A percentile compares a stretch with the other conserved stretches of the same genome.
phyloP scores from a whole-genome alignment of 2,113 vertebrate genomes.

The Emydocephalus ijimae region DNA sequence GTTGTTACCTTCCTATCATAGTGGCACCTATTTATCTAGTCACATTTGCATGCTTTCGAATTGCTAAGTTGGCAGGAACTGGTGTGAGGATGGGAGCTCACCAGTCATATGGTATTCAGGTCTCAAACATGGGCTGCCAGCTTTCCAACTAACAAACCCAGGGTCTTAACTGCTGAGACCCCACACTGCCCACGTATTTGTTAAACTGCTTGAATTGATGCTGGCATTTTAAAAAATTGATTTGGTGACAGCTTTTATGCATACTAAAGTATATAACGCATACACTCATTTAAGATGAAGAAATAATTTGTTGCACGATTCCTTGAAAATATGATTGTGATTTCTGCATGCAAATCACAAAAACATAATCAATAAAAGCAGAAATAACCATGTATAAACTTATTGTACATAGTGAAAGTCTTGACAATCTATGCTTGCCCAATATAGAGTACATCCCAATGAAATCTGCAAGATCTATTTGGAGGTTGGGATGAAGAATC shows the following conservation, averaged over 20 bases:
- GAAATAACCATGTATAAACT: background rate
- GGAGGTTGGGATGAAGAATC: background rate
- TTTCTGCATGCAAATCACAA: background rate
- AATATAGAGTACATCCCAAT: background rate
- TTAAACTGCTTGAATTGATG: background rate
- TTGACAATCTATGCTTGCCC: background rate
- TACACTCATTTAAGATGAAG: background rate
- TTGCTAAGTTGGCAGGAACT: background rate
- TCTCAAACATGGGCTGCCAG: background rate
- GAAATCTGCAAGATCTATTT: background rate
- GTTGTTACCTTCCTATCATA: background rate
- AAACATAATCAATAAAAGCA: background rate
- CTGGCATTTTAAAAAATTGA: background rate
- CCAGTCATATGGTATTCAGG: background rate
- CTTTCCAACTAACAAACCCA: background rate
- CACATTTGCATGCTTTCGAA: background rate
- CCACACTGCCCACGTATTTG: background rate
- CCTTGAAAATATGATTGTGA: background rate
- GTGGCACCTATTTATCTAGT: background rate
- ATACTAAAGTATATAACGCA: background rate
- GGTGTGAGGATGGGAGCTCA: background rate
- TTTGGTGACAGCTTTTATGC: background rate
- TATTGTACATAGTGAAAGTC: background rate
- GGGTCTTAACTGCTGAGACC: background rate
- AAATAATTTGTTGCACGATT: background rate